Evolutionary conservation across 2,113 vertebrate species (phyloP), one percentile per base, ranked within the genome.

Genomic region (Pelodiscus sinensis): DNA sequence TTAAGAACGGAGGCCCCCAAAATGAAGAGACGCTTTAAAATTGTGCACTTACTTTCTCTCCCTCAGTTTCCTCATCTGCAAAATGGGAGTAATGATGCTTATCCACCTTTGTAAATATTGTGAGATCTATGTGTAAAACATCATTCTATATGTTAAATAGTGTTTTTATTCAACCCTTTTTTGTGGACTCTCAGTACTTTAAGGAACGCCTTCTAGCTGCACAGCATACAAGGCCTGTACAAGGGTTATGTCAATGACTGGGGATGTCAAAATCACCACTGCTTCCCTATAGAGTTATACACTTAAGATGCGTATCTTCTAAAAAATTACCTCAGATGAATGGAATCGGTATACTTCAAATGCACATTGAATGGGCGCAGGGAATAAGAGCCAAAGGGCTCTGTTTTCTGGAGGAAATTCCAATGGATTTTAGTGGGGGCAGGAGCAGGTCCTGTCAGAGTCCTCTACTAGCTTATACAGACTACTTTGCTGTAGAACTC

Each of bases 241-340:
- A 86, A 54, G 24, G 29, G 9, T 27, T 38, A 51, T 88, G 38
- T 38, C 58, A 52, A 9, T 4, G 12, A 71, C 8, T 6, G 7
- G 0, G 24, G 27, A 87, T 87, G 60, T 92, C 10, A n/a, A 84
- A 82, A 56, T 18, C 65, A 82, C 2, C 0, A 25, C 56, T n/a
- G 6, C 4, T 79, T 84, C 52, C 60, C 86, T 54, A 31, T 57
- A 81, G n/a, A 25, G 50, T 25, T 24, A 15, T 29, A 56, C 4
- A 1, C 25, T 35, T 16, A 79, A 71, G 24, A 44, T 4, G 13
- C 1, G 0, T 0, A 0, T 57, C 78, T 85, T 38, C 73, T 75
- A 84, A 58, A 82, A n/a, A 89, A 87, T 87, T 4, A 8, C 13
- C 90, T 86, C 68, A 81, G 35, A 81, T 91, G 85, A 27, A 0